Evolutionary conservation across 2,888 invertebrate genomes (phyloP), one percentile per base, ranked within the genome.

Genomic region (Diarsia mendica): DNA sequence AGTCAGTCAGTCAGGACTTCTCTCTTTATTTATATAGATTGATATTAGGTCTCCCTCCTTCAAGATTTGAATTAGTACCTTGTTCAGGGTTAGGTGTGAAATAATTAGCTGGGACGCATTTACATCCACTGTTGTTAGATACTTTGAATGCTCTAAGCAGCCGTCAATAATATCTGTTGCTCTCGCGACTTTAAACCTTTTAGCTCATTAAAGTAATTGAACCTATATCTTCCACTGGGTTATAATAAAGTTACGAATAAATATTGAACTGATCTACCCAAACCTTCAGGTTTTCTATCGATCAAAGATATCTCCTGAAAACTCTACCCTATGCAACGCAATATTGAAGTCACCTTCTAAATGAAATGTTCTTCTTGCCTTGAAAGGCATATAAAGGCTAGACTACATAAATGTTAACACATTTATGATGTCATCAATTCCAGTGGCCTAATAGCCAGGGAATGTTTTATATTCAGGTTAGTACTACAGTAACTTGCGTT

Each of bases 361-460:
- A 65, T 33, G 64, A 49, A 48, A 28, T 46, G 65, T 46, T 51
- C 18, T 70, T 28, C 53, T 75, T 70, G 48, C 61, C 58, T 77
- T 58, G 58, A 65, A 68, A 61, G 65, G 49, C 64, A 72, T 65
- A 78, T 84, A 78, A 73, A 84, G 51, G n/a, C 76, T 72, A 78
- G 77, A 72, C 75, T 79, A 67, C 67, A 86, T 75, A 80, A 80
- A 82, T 49, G 73, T 72, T 79, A 67, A 55, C 55, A 81, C 58
- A 58, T 76, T 79, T 84, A 78, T 81, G 82, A 77, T 75, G 79
- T 83, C 83, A 80, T 81, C 79, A 77, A 85, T 79, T 81, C 70
- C 77, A 74, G 67, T 86, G 60, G 61, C 65, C 78, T 64, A 75
- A 77, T 72, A 77, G 77, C 61, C 60, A 46, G 77, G 65, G 73